Evolutionary conservation across 2,888 invertebrate species (phyloP).

Genomic region (Netelia fuscicornis): DNA sequence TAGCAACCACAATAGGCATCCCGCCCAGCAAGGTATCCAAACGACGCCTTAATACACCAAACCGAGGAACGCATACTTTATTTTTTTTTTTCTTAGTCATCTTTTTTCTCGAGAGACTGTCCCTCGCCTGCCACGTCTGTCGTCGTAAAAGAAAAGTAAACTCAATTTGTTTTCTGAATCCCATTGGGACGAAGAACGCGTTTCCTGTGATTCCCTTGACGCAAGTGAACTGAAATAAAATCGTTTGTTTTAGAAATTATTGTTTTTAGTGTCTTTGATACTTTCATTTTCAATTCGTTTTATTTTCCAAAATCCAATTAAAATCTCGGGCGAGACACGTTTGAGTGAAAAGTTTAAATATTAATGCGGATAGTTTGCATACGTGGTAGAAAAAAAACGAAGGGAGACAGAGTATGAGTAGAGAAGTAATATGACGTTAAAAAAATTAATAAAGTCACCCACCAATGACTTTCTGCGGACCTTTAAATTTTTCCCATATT

Average conservation of each 20-base stretch:
- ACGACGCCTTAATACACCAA: constrained; percentile 83
- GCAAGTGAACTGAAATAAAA: no score
- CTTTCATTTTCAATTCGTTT: not conserved
- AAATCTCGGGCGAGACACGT: not conserved
- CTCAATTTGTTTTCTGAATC: constrained; percentile 12
- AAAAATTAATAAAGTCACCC: not conserved
- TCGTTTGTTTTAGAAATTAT: no score
- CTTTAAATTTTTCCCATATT: not conserved
- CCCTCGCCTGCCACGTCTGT: constrained; percentile 21
- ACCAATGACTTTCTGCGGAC: not conserved
- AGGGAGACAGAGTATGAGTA: not conserved
- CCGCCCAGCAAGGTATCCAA: constrained; percentile 84
- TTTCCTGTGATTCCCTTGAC: no score
- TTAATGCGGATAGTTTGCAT: not conserved
- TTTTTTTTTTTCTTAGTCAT: constrained; percentile 46
- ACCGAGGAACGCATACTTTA: constrained; percentile 79
- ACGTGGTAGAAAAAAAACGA: not conserved
- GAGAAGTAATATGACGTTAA: not conserved
- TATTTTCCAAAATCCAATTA: not conserved
- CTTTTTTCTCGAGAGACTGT: constrained; percentile 44
- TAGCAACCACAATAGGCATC: constrained; percentile 85
- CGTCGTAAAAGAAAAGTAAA: constrained; percentile 37
- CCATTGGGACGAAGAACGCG: not conserved
- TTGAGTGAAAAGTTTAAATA: not conserved
- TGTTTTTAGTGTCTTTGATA: no score